A percentile compares a stretch with the other conserved stretches of the same genome.
phyloP scores from a whole-genome alignment of 2,797 vertebrate genomes.

The Cirrhinus molitorella region DNA sequence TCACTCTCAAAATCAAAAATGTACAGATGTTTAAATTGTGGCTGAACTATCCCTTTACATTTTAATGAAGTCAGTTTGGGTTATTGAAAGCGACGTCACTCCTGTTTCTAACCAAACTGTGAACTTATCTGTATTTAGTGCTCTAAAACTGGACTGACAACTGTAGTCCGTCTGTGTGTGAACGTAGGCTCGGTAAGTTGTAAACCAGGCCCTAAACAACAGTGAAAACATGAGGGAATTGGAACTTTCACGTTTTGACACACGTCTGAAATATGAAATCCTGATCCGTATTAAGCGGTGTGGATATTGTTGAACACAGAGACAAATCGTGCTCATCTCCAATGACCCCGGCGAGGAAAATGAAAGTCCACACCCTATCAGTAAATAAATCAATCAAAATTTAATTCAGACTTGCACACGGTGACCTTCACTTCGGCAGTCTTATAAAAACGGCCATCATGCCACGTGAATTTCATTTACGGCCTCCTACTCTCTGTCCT shows the following conservation, averaged over 20 bases:
- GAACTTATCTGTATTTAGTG: background rate
- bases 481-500: constrained; percentile 53
- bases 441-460: constrained; percentile 62
- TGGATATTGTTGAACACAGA: constrained; percentile 50
- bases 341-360: constrained; percentile 53
- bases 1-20: background rate
- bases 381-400: constrained; percentile 67
- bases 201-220: background rate
- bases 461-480: constrained; percentile 59
- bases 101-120: background rate
- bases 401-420: constrained; percentile 55
- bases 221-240: background rate
- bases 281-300: constrained; percentile 29
- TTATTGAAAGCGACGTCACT: background rate
- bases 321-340: constrained; percentile 57
- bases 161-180: background rate
- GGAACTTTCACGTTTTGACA: constrained; percentile 41
- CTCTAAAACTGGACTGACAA: too few relatives aligned
- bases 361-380: constrained; percentile 60
- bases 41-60: background rate
- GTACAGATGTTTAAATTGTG: background rate
- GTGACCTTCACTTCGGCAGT: constrained; percentile 50
- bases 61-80: background rate
- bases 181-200: background rate
- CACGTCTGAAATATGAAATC: constrained; percentile 45